A percentile compares a stretch with the other conserved stretches of the same genome.
phyloP scores from a whole-genome alignment of 2,113 vertebrate species.

The Naja naja region DNA sequence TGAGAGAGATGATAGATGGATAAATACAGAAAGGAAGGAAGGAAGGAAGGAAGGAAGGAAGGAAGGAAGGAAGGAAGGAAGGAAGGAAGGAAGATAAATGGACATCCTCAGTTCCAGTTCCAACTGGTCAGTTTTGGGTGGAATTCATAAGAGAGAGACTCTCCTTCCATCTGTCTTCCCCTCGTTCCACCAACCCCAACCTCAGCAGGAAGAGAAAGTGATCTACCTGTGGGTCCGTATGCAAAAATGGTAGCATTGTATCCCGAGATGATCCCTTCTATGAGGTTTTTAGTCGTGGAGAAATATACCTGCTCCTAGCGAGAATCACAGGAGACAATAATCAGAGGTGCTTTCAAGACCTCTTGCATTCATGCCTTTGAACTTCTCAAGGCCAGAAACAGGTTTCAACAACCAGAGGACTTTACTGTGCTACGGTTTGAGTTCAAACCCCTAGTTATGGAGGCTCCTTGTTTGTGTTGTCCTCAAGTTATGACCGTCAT shows the following conservation, averaged over 20 bases:
- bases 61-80: no score
- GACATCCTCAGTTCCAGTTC: neutral
- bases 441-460: neutral
- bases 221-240: conserved; percentile 68
- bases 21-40: no score
- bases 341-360: neutral
- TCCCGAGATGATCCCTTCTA: conserved; percentile 65
- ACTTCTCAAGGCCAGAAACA: neutral
- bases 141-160: neutral
- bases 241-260: conserved; percentile 70
- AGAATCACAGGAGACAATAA: conserved; percentile 20
- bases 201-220: neutral
- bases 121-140: neutral
- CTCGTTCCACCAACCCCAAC: neutral
- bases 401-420: no score
- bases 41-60: neutral
- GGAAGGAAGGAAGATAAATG: neutral
- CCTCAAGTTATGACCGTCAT: neutral
- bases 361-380: neutral
- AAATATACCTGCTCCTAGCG: conserved; percentile 63
- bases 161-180: neutral
- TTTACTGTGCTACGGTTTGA: neutral
- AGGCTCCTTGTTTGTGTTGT: neutral
- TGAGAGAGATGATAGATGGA: no score
- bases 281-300: conserved; percentile 62